These are phyloP conservation scores for Magallana gigas DNA, from an alignment of 1,140 invertebrate species.

Conservation along the genomic window DNA sequence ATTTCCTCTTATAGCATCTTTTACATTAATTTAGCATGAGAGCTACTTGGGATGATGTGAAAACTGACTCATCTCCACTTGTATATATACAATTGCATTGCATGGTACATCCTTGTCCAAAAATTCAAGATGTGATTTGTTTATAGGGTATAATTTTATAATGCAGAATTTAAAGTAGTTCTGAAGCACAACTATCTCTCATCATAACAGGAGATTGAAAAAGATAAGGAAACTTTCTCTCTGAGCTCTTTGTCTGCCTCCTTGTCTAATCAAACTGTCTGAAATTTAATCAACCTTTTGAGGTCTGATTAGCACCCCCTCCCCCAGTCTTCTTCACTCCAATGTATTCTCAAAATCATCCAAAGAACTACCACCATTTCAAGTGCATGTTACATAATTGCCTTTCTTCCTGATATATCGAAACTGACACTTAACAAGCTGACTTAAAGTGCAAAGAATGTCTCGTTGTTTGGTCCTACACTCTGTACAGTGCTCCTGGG, in stretches of 20 bases:
- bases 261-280: neutral
- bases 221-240: neutral
- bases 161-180: neutral
- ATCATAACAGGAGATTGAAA: neutral
- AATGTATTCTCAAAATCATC: constrained; percentile 7
- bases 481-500: neutral
- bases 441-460: constrained; percentile 13
- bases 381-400: constrained; percentile 31
- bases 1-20: constrained; percentile 2
- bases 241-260: neutral
- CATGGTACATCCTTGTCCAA: neutral
- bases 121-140: neutral
- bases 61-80: neutral
- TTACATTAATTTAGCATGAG: neutral
- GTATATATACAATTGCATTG: neutral
- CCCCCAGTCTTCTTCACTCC: neutral
- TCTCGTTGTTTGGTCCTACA: constrained; percentile 8
- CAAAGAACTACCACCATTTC: constrained; percentile 12
- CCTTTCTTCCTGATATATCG: constrained; percentile 2
- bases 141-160: neutral
- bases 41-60: neutral
- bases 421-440: constrained; percentile 3
- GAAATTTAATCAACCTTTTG: neutral
- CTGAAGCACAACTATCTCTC: neutral
- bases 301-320: neutral